Evolutionary conservation across 2,113 vertebrate species (phyloP), one percentile per base, ranked within the genome.

Genomic region (Ginglymostoma cirratum): DNA sequence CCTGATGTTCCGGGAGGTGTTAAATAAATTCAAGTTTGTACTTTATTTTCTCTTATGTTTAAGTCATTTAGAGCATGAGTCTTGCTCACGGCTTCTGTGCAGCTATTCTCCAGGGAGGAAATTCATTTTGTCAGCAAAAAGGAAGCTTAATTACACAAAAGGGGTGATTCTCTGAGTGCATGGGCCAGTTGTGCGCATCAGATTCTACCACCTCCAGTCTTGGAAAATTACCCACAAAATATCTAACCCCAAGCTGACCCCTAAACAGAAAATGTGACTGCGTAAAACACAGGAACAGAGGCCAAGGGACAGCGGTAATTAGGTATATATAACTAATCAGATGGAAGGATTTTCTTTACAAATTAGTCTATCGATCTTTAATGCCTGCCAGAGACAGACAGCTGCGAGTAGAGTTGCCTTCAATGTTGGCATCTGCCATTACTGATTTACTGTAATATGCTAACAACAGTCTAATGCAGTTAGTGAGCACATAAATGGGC

Each of bases 391-490:
- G 80, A 83, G 80, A 83, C 38, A 83, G 80, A 38, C 61, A 66
- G 89, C 89, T 93, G 61, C 0, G 55, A 93, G 34, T 93, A 21
- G 61, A 67, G 19, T 66, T 93, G 61, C 34, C 61, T 93, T 93
- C 61, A 66, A 38, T 67, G 89, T 66, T 93, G 89, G 61, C 61
- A 93, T 93, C 89, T 66, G 89, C 65, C 89, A 93, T 93, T 66
- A 65, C 89, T 66, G 38, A 67, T 93, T 66, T 93, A 93, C 34
- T 23, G 17, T 66, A 93, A 93, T 65, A 92, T 65, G 52, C 55
- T 92, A 92, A 61, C 87, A 92, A 34, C 61, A 15, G 30, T n/a
- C n/a, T 93, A 93, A 93, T 93, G 61, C 89, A 93, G 34, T 93
- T 93, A 93, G 55, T 93, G 89, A 38, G 38, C 61, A 38, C 89